Evolutionary conservation across 2,888 invertebrate genomes (phyloP).

Genomic region (Salticus scenicus): DNA sequence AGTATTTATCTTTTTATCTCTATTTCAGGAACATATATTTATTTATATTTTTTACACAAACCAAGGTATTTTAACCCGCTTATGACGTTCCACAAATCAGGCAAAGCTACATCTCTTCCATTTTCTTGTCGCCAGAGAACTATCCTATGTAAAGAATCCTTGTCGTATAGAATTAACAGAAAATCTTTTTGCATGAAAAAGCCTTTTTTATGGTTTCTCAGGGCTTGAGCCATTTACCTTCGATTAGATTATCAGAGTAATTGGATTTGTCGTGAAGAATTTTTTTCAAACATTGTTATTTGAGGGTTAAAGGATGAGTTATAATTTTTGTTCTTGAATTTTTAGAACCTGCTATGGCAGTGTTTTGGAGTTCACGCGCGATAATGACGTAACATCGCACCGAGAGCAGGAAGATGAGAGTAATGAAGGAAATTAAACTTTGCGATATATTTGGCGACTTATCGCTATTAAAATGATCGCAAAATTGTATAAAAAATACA

Average conservation of each 20-base stretch:
- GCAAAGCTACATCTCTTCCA: neutral
- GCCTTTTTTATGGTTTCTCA: conserved; percentile 62
- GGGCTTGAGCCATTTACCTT: conserved; percentile 58
- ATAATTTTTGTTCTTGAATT: neutral
- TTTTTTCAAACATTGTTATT: conserved; percentile 14
- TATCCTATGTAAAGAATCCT: conserved; percentile 10
- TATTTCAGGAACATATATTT: too few species aligned
- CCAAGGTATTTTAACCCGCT: conserved; percentile 26
- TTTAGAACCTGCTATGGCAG: neutral
- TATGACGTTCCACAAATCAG: conserved; percentile 26
- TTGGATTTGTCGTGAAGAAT: conserved; percentile 46
- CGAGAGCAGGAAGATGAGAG: neutral
- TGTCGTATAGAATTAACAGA: conserved; percentile 31
- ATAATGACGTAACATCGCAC: neutral
- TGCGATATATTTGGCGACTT: neutral
- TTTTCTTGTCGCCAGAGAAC: neutral
- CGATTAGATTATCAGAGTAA: conserved; percentile 66
- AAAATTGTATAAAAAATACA: too few species aligned
- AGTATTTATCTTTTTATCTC: too few species aligned
- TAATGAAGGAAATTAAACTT: neutral
- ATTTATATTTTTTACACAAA: too few species aligned
- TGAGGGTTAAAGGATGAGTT: neutral
- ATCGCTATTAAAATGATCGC: neutral
- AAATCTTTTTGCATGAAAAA: conserved; percentile 40
- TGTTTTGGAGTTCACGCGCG: neutral